These are phyloP conservation scores for Odontomachus brunneus DNA, from an alignment of 1,140 invertebrate genomes.

Conservation along the genomic window DNA sequence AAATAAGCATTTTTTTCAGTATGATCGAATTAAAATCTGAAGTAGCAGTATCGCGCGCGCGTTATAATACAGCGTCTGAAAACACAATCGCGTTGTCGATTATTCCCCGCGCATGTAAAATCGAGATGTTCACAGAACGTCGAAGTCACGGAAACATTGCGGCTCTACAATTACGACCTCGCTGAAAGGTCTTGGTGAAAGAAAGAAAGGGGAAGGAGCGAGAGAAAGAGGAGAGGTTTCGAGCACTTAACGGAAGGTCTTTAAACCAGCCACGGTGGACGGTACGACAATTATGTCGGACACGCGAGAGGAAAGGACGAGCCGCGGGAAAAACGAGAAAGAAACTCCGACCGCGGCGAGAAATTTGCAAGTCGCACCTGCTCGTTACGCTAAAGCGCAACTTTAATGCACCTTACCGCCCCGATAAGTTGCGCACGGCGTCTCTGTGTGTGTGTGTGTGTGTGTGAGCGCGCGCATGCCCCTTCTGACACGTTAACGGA, in stretches of 20 bases:
- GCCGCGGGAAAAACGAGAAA: slow-evolving; percentile 33
- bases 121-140: too few relatives aligned
- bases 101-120: too few relatives aligned
- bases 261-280: not conserved
- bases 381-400: slow-evolving; percentile 33
- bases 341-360: slow-evolving; percentile 9
- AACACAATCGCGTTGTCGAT: too few relatives aligned
- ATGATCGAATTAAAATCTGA: too few relatives aligned
- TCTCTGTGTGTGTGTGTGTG: too few relatives aligned
- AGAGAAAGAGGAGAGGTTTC: slow-evolving; percentile 5
- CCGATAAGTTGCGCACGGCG: slow-evolving; percentile 18
- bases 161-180: too few relatives aligned
- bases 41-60: too few relatives aligned
- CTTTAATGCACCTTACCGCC: slow-evolving; percentile 10
- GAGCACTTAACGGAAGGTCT: not conserved
- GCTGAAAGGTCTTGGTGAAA: too few relatives aligned
- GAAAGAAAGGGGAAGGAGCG: not conserved
- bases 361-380: slow-evolving; percentile 57
- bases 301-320: slow-evolving; percentile 34
- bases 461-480: not conserved
- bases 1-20: too few relatives aligned
- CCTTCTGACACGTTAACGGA: slow-evolving; percentile 22
- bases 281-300: slow-evolving; percentile 32
- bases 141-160: too few relatives aligned
- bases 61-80: too few relatives aligned